Conservation (phyloP, 2,797 vertebrate genomes). For the Martes flavigula region DNA sequence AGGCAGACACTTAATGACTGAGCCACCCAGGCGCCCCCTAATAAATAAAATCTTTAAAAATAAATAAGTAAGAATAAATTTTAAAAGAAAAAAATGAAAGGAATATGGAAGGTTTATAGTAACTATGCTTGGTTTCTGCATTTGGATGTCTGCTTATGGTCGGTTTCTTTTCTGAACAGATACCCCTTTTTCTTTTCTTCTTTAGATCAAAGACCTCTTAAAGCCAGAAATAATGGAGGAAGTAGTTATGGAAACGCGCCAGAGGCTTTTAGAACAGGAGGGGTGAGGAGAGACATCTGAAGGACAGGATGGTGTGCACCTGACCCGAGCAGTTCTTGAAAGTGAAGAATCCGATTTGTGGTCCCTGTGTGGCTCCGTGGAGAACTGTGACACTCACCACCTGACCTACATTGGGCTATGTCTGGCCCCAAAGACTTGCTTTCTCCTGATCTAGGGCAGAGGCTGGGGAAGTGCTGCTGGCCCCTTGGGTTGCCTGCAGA, state of each 20-base stretch:
- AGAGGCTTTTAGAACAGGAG: constrained; percentile 93
- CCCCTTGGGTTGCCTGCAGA: background rate
- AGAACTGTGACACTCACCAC: background rate
- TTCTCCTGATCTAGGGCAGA: background rate
- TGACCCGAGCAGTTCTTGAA: background rate
- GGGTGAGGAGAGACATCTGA: constrained; percentile 81
- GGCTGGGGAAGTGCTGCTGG: background rate
- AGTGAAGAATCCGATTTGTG: background rate
- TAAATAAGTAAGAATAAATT: background rate
- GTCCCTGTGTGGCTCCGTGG: background rate
- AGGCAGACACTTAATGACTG: too few species aligned
- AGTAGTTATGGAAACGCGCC: constrained; percentile 94
- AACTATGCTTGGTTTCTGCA: background rate
- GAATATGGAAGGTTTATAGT: background rate
- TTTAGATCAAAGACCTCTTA: constrained; percentile 96
- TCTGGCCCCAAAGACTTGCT: background rate
- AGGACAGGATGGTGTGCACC: background rate
- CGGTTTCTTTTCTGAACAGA: constrained; percentile 34
- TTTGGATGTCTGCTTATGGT: background rate
- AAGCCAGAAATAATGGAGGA: constrained; percentile 96
- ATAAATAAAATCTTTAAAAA: background rate
- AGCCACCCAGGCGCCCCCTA: too few species aligned
- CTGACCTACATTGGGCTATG: rapidly evolving
- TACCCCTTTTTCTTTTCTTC: background rate
- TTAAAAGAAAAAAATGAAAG: background rate